Conservation (phyloP, 2,888 invertebrate genomes). For the Drosophila tripunctata region DNA sequence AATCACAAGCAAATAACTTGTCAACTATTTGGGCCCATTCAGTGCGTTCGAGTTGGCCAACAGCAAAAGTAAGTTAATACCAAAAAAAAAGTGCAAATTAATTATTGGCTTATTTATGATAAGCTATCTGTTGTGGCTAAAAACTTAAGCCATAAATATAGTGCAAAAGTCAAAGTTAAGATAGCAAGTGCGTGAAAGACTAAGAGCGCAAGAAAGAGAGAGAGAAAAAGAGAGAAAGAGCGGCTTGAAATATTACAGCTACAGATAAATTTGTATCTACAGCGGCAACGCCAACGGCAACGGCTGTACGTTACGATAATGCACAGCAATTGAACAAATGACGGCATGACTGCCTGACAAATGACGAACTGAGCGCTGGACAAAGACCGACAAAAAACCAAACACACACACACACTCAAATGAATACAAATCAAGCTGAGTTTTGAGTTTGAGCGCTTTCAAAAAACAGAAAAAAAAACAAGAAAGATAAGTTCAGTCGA, state of each 20-base stretch:
- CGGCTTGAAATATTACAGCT: neutral
- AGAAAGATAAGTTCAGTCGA: too few species aligned
- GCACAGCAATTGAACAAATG: slow-evolving; percentile 44
- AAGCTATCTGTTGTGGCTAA: slow-evolving; percentile 48
- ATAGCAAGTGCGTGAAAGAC: too few species aligned
- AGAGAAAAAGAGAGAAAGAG: slow-evolving; percentile 3
- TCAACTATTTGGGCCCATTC: slow-evolving; percentile 32
- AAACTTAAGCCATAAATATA: slow-evolving; percentile 19
- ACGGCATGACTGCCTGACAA: slow-evolving; percentile 34
- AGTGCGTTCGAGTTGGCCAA: slow-evolving; percentile 21
- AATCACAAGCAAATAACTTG: slow-evolving; percentile 8
- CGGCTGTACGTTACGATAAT: slow-evolving; percentile 28
- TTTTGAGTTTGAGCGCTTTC: slow-evolving; percentile 4
- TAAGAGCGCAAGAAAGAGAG: neutral
- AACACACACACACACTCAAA: slow-evolving; percentile 34
- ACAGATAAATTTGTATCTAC: slow-evolving; percentile 20
- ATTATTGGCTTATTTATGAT: too few species aligned
- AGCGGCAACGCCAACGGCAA: neutral
- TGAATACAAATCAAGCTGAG: slow-evolving; percentile 13
- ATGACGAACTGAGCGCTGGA: slow-evolving; percentile 52
- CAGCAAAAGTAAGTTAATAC: slow-evolving; percentile 30
- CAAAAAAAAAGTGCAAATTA: neutral
- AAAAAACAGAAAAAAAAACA: neutral
- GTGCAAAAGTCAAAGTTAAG: slow-evolving; percentile 3
- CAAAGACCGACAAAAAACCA: slow-evolving; percentile 33